These are phyloP conservation scores for Parthenolecanium corni DNA, from an alignment of 2,888 invertebrate genomes.

Conservation along the genomic window DNA sequence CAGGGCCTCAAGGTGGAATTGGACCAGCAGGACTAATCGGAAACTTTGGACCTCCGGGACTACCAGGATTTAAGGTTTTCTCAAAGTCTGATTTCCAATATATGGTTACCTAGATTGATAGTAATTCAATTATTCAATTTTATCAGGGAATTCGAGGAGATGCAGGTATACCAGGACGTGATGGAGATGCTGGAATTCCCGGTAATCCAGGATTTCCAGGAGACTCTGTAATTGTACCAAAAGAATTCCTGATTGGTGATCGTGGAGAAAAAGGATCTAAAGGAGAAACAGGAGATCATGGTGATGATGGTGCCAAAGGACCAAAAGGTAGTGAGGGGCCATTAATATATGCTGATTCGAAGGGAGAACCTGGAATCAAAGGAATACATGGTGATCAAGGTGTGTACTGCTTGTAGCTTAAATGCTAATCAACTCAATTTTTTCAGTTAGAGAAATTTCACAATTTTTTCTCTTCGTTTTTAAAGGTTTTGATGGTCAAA, in stretches of 20 bases:
- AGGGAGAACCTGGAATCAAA: slow-evolving; percentile 40
- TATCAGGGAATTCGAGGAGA: slow-evolving; percentile 39
- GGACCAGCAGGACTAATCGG: slow-evolving; percentile 35
- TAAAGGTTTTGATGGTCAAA: slow-evolving; percentile 36
- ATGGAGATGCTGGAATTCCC: slow-evolving; percentile 41
- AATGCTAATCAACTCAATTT: not conserved
- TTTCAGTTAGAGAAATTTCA: not conserved
- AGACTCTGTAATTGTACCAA: slow-evolving; percentile 44
- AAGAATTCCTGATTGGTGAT: slow-evolving; percentile 43
- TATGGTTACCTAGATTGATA: too few species aligned
- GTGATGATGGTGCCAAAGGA: slow-evolving; percentile 40
- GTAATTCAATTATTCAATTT: not conserved
- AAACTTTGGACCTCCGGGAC: slow-evolving; percentile 35
- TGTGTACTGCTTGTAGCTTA: slow-evolving; percentile 35
- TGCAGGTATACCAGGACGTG: slow-evolving; percentile 41
- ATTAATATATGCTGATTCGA: too few species aligned
- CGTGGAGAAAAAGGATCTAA: slow-evolving; percentile 40
- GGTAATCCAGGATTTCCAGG: slow-evolving; percentile 46
- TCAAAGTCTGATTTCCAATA: not conserved
- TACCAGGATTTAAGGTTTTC: slow-evolving; percentile 33
- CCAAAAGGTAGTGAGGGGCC: slow-evolving; percentile 37
- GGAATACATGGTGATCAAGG: slow-evolving; percentile 38
- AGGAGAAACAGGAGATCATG: slow-evolving; percentile 39
- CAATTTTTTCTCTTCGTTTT: not conserved
- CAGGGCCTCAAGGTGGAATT: slow-evolving; percentile 34